A percentile compares a stretch with the other conserved stretches of the same genome.
phyloP scores from a whole-genome alignment of 2,113 vertebrate genomes.

The Callopanchax toddi region DNA sequence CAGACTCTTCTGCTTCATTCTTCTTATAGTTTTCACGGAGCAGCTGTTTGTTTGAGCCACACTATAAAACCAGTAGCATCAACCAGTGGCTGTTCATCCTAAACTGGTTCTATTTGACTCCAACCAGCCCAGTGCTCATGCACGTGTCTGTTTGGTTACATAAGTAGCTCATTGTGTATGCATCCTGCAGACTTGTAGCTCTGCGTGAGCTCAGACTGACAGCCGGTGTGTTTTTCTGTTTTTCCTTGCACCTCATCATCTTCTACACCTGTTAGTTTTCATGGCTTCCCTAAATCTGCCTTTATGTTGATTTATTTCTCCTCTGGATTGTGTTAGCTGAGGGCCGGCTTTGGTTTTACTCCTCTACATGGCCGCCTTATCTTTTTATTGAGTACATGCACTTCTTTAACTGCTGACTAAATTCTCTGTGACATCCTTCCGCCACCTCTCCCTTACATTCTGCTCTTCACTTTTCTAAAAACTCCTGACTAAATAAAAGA shows the following conservation, averaged over 20 bases:
- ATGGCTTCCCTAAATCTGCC: not conserved
- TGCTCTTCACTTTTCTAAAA: not conserved
- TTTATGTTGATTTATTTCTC: not conserved
- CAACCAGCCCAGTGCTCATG: too few species aligned
- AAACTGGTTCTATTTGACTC: too few species aligned
- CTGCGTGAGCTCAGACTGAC: too few species aligned
- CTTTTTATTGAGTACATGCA: not conserved
- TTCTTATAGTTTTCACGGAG: too few species aligned
- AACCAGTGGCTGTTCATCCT: not conserved
- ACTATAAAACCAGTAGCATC: too few species aligned
- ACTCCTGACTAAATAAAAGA: not conserved
- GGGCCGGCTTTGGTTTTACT: not conserved
- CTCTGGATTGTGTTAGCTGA: not conserved
- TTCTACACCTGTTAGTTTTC: too few species aligned
- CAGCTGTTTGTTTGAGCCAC: too few species aligned
- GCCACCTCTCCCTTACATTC: not conserved
- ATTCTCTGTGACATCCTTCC: not conserved
- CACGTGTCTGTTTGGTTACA: too few species aligned
- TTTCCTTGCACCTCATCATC: too few species aligned
- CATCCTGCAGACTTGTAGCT: too few species aligned
- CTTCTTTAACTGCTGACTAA: not conserved
- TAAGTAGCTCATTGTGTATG: too few species aligned
- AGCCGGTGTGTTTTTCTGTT: not conserved
- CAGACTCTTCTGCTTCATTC: too few species aligned
- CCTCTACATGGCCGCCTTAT: not conserved